Evolutionary conservation across 1,140 invertebrate genomes (phyloP).

Genomic region (Hypothenemus hampei): DNA sequence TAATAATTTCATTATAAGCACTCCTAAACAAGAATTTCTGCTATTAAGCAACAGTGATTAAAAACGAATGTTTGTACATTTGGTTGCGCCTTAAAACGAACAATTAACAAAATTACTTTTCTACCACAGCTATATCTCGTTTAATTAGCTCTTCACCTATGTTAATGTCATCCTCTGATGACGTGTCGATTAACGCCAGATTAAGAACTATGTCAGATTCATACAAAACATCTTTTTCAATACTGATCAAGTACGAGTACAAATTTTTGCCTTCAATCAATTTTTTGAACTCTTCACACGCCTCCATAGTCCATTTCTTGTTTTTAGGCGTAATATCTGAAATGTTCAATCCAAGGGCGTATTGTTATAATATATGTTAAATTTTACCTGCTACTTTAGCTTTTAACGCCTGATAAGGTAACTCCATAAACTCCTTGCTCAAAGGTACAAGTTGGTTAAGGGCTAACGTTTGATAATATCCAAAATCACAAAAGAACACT

Average conservation of each 20-base stretch:
- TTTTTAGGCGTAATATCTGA: conserved; percentile 41
- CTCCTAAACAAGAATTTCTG: no score
- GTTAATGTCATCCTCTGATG: conserved; percentile 35
- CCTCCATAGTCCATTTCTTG: conserved; percentile 42
- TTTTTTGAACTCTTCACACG: conserved; percentile 41
- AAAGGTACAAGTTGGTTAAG: conserved; percentile 48
- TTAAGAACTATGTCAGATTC: conserved; percentile 38
- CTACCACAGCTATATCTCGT: conserved; percentile 35
- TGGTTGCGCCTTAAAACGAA: neutral
- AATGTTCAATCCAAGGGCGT: conserved; percentile 5
- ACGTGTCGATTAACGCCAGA: conserved; percentile 39
- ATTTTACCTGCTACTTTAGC: conserved; percentile 51
- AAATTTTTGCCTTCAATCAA: conserved; percentile 35
- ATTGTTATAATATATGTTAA: neutral
- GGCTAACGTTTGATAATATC: conserved; percentile 47
- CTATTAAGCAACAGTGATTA: no score
- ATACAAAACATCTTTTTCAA: conserved; percentile 41
- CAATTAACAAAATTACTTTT: neutral
- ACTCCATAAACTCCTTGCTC: conserved; percentile 45
- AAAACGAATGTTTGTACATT: no score
- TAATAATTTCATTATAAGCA: no score
- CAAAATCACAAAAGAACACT: conserved; percentile 54
- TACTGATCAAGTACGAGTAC: conserved; percentile 34
- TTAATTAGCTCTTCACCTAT: conserved; percentile 39
- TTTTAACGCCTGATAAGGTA: conserved; percentile 56